Conservation (phyloP, 2,888 invertebrate genomes). For the Sympetrum striolatum region DNA sequence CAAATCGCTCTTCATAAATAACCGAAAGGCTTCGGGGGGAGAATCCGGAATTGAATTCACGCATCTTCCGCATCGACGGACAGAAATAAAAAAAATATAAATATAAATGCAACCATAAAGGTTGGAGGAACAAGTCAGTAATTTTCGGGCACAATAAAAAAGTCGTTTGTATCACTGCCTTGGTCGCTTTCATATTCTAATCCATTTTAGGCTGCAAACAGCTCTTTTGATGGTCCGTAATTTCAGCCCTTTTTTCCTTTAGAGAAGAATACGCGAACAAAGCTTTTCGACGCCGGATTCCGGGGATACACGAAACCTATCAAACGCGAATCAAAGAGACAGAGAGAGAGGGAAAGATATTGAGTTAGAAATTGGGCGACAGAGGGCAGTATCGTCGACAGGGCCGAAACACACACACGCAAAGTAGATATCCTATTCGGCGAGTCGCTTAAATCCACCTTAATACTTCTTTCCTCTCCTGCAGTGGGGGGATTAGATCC, state of each 20-base stretch:
- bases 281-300: not conserved
- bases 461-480: no score
- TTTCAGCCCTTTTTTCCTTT: not conserved
- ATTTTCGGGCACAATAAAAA: not conserved
- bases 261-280: not conserved
- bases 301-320: not conserved
- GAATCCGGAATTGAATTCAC: no score
- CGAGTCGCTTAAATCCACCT: not conserved
- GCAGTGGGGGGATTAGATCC: no score
- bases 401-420: not conserved
- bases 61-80: no score
- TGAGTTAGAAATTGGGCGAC: not conserved
- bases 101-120: no score
- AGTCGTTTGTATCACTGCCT: not conserved
- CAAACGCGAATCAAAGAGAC: not conserved
- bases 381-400: not conserved
- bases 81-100: no score
- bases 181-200: not conserved
- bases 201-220: not conserved
- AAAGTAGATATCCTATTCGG: not conserved
- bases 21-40: no score
- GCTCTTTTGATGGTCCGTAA: not conserved
- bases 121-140: no score
- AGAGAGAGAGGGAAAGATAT: not conserved
- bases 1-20: no score